Evolutionary conservation across 2,113 vertebrate species (phyloP), one percentile per base, ranked within the genome.

Genomic region (Eclectus roratus): DNA sequence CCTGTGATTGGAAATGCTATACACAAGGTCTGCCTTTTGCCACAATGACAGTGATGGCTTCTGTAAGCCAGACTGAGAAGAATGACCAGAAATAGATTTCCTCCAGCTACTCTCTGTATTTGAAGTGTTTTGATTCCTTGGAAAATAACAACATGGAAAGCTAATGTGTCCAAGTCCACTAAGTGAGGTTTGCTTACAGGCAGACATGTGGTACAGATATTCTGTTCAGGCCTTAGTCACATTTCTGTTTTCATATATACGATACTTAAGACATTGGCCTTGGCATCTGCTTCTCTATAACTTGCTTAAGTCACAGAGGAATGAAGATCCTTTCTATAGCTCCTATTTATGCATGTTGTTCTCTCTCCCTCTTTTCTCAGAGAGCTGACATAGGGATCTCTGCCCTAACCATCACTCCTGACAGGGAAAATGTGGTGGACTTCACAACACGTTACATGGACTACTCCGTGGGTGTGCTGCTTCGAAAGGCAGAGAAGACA

Each of bases 401-500:
- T 69, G 99, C 99, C 74, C 97, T 99, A 82, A 99, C 99, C 96
- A 99, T 99, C 97, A 99, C 99, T 6, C 99, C 99, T 0, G 99
- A 99, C 95, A 98, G 99, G 47, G 99, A 99, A 85, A 99, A 99
- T 29, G 99, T 99, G 58, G 99, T 99, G 91, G 99, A 99, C 97
- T 99, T 99, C 95, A 99, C 99, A 68, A 99, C 99, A 0, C 99
- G 99, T 61, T 99, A 99, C 97, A 99, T 99, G 99, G 99, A 99
- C 98, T 99, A 99, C 97, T 99, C 99, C 0, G 99, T 99, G 95
- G 99, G 99, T 0, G 99, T 99, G 56, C 98, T 99, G 63, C 98
- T 99, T 77, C 98, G 98, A 84, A 99, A 99, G 96, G 99, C 99
- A 3, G 99, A 99, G 74, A 99, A 98, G 97, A 99, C 99, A 1